Percentiles rank a stretch among this genome's conserved stretches.
Conservation (phyloP, 2,888 invertebrate species). For the Uropetala carovei region DNA sequence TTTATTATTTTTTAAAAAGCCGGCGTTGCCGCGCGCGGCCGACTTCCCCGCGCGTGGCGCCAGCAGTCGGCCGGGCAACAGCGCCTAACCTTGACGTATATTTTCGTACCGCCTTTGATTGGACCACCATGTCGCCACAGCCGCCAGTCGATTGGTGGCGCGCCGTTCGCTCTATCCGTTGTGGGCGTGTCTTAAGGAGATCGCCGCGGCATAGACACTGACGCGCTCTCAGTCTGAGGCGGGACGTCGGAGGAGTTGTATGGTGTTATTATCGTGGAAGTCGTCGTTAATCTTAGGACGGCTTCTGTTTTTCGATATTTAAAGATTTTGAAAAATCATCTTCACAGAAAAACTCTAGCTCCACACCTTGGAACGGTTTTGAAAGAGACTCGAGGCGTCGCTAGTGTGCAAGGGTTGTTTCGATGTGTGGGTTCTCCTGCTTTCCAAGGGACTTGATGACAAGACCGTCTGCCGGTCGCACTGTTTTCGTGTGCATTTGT, state of each 20-base stretch:
- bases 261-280: not conserved
- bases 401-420: too few species aligned
- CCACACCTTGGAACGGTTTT: too few species aligned
- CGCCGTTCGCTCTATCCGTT: not conserved
- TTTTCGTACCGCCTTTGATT: slow-evolving; percentile 45
- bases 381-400: too few species aligned
- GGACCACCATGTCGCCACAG: slow-evolving; percentile 21
- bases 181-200: not conserved
- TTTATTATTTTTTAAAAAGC: not conserved
- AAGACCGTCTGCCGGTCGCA: too few species aligned
- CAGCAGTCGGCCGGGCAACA: slow-evolving; percentile 28
- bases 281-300: not conserved
- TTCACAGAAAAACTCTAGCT: too few species aligned
- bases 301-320: too few species aligned
- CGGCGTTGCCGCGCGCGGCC: not conserved
- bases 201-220: not conserved
- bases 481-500: too few species aligned
- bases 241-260: not conserved
- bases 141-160: slow-evolving; percentile 33
- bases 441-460: too few species aligned
- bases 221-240: not conserved
- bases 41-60: not conserved
- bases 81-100: slow-evolving; percentile 59
- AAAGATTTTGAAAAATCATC: too few species aligned
- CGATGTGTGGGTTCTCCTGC: too few species aligned